Base-by-base conservation (phyloP, 2,797 vertebrate species). In the Astyanax mexicanus region DNA sequence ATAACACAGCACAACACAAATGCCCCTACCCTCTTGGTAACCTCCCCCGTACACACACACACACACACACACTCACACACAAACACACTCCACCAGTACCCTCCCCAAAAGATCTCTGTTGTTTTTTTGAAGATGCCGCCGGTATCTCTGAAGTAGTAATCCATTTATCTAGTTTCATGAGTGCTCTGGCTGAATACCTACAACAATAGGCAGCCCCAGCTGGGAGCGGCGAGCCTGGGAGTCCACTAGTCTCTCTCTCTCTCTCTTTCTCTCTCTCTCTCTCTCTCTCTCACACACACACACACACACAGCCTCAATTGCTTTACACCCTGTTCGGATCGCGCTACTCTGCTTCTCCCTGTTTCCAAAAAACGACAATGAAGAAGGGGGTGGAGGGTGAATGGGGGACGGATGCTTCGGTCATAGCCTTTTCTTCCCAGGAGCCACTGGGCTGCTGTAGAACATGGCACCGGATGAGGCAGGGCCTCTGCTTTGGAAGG, bases 151-250 rank as follows among this genome's bases (percentile, higher is more conserved):
- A 90, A 89, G 90, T 89, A 79, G 88, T 93, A 95, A 95, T 95
- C 93, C 94, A 93, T 93, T 96, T 94, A 95, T 94, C 91, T 94
- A 90, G 93, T 83, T 91, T 93, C 91, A 87, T 79, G 91, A 93
- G 93, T 85, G 80, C 91, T 62, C 83, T 84, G 90, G 89, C 90
- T 90, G 89, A 92, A 86, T 87, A 83, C 82, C 67, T 79, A 83
- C 88, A 91, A 94, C 94, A 93, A 93, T 92, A 92, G 90, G 62
- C 71, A 86, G 87, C 90, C 88, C 86, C 87, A 86, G 89, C 87
- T 88, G 92, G 89, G 87, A 86, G 82, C 78, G 84, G 86, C 79
- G 80, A 84, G 84, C 73, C 84, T 81, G 80, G 75, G 86, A 89
- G 84, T 84, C 83, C 89, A 86, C 80, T 74, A 85, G 81, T 87